Evolutionary conservation across 2,888 invertebrate species (phyloP).

Genomic region (Melanostoma scalare): DNA sequence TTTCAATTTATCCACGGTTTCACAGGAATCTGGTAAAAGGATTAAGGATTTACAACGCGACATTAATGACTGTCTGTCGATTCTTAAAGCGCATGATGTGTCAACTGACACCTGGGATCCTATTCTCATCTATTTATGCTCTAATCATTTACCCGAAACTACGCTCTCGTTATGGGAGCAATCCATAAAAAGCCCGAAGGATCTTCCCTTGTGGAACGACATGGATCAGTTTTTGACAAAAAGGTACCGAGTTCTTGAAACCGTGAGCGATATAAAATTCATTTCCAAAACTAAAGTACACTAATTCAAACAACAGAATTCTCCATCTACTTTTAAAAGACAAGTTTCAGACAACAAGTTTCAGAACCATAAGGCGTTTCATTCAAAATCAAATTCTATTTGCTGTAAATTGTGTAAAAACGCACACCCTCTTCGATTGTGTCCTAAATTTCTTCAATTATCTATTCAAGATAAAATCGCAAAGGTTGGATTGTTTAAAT

Average conservation of each 20-base stretch:
- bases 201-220: neutral
- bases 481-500: neutral
- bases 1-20: neutral
- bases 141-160: neutral
- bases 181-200: neutral
- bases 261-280: neutral
- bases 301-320: neutral
- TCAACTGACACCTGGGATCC: neutral
- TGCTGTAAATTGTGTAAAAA: neutral
- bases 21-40: neutral
- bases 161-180: neutral
- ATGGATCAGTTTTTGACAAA: neutral
- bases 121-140: neutral
- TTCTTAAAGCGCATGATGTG: neutral
- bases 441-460: neutral
- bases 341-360: neutral
- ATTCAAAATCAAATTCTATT: neutral
- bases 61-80: neutral
- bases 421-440: neutral
- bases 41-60: neutral
- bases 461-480: conserved; percentile 7
- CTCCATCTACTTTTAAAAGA: neutral
- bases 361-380: neutral
- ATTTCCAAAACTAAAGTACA: neutral
- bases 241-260: neutral